Evolutionary conservation across 2,888 invertebrate species (phyloP), one percentile per base, ranked within the genome.

Genomic region (Gastrophysa polygoni): DNA sequence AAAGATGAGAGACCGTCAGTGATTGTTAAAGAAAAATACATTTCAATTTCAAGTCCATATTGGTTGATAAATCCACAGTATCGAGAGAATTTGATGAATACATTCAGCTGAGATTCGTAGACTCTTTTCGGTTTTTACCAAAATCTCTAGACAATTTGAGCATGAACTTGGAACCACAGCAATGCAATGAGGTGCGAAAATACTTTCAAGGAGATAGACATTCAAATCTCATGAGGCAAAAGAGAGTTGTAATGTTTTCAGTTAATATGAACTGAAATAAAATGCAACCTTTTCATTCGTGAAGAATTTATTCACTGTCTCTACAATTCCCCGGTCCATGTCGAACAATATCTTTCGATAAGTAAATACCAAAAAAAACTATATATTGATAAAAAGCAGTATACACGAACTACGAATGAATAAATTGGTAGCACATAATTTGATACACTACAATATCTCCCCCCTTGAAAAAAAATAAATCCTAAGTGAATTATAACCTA

Each of bases 21-120:
- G 14, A 29, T 28, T 11, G 29, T 5, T 29, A 29, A 50, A n/a
- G 50, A 50, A 29, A 24, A 16, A n/a, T 52, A 52, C 28, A 52
- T 52, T 18, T 52, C 24, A 7, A 5, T 24, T 24, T 24, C 24
- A 3, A 24, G 7, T 3, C 7, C 24, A 24, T 5, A 5, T 5
- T 24, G 3, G 24, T 24, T 24, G 24, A 24, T 24, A 7, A 24
- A 24, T 24, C 24, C 24, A 24, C 24, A 24, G 7, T 5, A 5
- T 24, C 24, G 7, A 24, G 24, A 24, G 24, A 5, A 3, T 24
- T 24, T 24, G 24, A 24, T 24, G 24, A 24, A 24, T 24, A 24
- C 7, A 24, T 24, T 7, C 24, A 24, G 24, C 7, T 7, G 7
- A 24, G 24, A 24, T 24, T 24, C 7, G 24, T 24, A 7, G 24